Percentiles rank a stretch among this genome's conserved stretches.
phyloP scores from a whole-genome alignment of 2,797 vertebrate species.

The Xenopus petersii region DNA sequence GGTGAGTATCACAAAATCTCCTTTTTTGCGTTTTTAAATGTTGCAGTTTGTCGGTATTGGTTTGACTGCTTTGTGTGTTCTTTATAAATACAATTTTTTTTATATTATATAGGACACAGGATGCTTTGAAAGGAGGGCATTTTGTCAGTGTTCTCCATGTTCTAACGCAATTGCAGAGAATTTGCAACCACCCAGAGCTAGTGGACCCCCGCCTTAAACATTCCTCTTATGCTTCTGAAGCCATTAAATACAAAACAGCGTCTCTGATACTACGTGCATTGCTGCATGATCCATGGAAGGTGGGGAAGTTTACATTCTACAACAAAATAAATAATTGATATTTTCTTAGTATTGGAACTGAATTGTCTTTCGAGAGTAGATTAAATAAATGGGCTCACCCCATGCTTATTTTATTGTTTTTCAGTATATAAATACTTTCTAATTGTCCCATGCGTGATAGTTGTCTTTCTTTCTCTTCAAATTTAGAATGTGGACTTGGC shows the following conservation, averaged over 20 bases:
- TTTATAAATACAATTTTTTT: too few species aligned
- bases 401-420: too few species aligned
- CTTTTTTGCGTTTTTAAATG: too few species aligned
- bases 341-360: too few species aligned
- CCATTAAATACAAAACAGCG: constrained; percentile 70
- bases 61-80: too few species aligned
- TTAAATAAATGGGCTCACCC: too few species aligned
- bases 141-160: constrained; percentile 81
- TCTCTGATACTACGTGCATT: constrained; percentile 74
- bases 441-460: too few species aligned
- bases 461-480: background rate
- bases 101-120: constrained; percentile 69
- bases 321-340: too few species aligned
- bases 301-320: constrained; percentile 37
- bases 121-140: constrained; percentile 80
- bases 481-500: constrained; percentile 70
- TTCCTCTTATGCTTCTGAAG: constrained; percentile 68
- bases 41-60: too few species aligned
- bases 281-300: constrained; percentile 71
- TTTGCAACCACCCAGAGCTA: constrained; percentile 85
- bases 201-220: constrained; percentile 67
- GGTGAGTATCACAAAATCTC: too few species aligned
- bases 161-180: constrained; percentile 78
- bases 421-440: too few species aligned
- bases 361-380: background rate